A percentile compares a stretch with the other conserved stretches of the same genome.
Evolutionary conservation across 2,888 invertebrate species (phyloP).

Genomic region (Hypsopygia costalis): DNA sequence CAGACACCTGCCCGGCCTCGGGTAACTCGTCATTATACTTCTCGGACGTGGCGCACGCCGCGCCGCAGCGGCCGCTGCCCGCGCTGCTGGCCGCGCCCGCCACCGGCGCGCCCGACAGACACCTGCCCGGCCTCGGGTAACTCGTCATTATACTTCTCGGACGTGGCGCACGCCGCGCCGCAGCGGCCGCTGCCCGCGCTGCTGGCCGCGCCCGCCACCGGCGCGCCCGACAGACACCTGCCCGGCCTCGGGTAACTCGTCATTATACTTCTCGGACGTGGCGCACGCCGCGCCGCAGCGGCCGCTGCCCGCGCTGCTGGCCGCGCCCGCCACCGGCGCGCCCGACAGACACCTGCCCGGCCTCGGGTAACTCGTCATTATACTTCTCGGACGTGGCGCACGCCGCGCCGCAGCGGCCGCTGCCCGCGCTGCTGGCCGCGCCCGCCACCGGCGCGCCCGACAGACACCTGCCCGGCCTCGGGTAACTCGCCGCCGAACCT

Average conservation of each 20-base stretch:
- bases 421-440: constrained; percentile 42
- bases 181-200: constrained; percentile 73
- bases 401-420: constrained; percentile 83
- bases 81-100: constrained; percentile 27
- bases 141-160: too few relatives aligned
- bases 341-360: constrained; percentile 38
- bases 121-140: constrained; percentile 48
- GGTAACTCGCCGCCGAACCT: too few relatives aligned
- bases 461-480: constrained; percentile 42
- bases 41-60: constrained; percentile 85
- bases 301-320: constrained; percentile 55
- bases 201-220: constrained; percentile 21
- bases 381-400: constrained; percentile 85
- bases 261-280: too few relatives aligned
- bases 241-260: constrained; percentile 49
- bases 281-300: constrained; percentile 84
- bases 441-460: constrained; percentile 23
- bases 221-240: constrained; percentile 30
- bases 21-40: too few relatives aligned
- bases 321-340: constrained; percentile 20
- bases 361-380: constrained; percentile 47
- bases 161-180: constrained; percentile 85
- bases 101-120: constrained; percentile 25
- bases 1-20: constrained; percentile 42
- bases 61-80: constrained; percentile 81